Conservation (phyloP, 2,113 vertebrate genomes). For the Aramus guarauna region DNA sequence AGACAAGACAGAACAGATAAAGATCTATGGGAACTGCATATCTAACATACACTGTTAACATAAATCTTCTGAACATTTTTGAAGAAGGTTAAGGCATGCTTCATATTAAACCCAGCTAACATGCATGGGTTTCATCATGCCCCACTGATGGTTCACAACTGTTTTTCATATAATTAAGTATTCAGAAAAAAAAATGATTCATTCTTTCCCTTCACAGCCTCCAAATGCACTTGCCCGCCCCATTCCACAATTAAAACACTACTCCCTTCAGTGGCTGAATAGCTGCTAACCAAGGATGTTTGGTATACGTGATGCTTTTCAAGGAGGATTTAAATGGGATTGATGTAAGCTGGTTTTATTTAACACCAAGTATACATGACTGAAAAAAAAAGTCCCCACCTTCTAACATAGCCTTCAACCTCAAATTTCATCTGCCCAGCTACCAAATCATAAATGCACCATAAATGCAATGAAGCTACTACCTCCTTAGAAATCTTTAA, state of each 20-base stretch:
- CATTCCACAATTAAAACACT: neutral
- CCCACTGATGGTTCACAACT: neutral
- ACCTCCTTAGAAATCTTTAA: neutral
- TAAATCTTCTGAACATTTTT: neutral
- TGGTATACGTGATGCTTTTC: neutral
- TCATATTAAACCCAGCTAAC: neutral
- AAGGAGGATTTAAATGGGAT: neutral
- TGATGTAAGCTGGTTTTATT: neutral
- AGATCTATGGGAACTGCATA: neutral
- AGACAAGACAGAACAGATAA: neutral
- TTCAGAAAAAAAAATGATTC: neutral
- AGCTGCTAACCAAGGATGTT: neutral
- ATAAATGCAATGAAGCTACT: accelerated
- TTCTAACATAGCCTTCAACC: neutral
- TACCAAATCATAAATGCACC: neutral
- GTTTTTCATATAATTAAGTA: neutral
- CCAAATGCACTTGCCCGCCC: neutral
- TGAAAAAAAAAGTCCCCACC: neutral
- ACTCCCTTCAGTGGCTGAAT: neutral
- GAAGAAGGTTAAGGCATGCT: neutral
- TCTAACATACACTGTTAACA: neutral
- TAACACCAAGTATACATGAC: neutral
- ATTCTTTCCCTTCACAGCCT: neutral
- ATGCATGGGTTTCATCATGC: neutral
- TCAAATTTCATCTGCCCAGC: neutral